These are phyloP conservation scores for Lordiphosa stackelbergi DNA, from an alignment of 1,140 invertebrate species.

Conservation along the genomic window DNA sequence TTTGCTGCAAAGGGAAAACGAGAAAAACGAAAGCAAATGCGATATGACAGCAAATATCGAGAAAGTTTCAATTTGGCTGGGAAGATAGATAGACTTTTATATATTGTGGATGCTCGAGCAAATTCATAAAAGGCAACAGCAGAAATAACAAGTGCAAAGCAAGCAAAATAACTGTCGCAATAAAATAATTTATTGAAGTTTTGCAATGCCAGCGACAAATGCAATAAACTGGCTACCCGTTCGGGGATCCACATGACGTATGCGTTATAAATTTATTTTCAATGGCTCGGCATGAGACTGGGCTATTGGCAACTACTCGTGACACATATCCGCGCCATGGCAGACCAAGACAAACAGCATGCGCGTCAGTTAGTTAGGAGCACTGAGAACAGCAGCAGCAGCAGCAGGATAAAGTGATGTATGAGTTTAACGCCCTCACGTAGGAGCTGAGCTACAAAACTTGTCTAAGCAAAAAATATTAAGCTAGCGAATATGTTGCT, in stretches of 20 bases:
- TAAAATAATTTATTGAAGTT: slow-evolving; percentile 77
- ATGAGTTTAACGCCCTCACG: slow-evolving; percentile 76
- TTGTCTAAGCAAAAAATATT: slow-evolving; percentile 58
- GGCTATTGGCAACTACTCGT: slow-evolving; percentile 64
- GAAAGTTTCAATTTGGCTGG: slow-evolving; percentile 12
- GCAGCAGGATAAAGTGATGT: slow-evolving; percentile 63
- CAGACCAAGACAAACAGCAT: slow-evolving; percentile 41
- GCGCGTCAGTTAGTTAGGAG: slow-evolving; percentile 42
- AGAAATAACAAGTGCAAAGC: slow-evolving; percentile 20
- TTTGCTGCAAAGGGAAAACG: slow-evolving; percentile 46
- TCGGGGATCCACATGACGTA: slow-evolving; percentile 55
- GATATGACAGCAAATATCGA: slow-evolving; percentile 45
- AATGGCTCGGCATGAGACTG: slow-evolving; percentile 41
- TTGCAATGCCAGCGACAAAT: slow-evolving; percentile 71
- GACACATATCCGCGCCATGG: slow-evolving; percentile 62
- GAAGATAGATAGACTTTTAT: slow-evolving; percentile 16
- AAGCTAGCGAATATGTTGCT: slow-evolving; percentile 62
- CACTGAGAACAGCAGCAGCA: too few species aligned
- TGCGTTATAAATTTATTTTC: slow-evolving; percentile 73
- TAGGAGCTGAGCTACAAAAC: slow-evolving; percentile 49
- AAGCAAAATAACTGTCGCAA: slow-evolving; percentile 74
- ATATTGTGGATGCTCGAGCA: slow-evolving; percentile 33
- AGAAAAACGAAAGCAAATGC: slow-evolving; percentile 39
- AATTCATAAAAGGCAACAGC: slow-evolving; percentile 47
- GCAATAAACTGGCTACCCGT: slow-evolving; percentile 59